phyloP scores from a whole-genome alignment of 2,888 invertebrate genomes.

The Helleia helle region DNA sequence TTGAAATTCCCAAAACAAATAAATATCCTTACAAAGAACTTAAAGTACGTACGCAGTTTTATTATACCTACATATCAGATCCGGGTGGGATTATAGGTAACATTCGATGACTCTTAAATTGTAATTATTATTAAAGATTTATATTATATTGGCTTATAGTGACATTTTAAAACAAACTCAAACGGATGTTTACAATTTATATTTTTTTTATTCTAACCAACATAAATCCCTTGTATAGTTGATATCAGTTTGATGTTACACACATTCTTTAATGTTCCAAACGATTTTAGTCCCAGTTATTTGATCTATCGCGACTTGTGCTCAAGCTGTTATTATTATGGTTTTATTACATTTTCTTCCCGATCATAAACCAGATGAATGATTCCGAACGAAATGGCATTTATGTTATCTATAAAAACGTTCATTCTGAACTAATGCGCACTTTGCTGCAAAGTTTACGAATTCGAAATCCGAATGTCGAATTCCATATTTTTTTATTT shows the following conservation, averaged over 20 bases:
- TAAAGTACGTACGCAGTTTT: too few species aligned
- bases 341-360: constrained; percentile 48
- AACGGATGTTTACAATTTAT: constrained; percentile 1
- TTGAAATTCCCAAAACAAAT: too few species aligned
- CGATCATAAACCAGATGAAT: constrained; percentile 38
- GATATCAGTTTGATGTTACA: constrained; percentile 8
- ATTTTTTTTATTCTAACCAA: background rate
- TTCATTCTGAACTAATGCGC: background rate
- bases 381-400: constrained; percentile 31
- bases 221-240: constrained; percentile 9
- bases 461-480: background rate
- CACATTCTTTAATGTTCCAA: constrained; percentile 8
- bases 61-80: background rate
- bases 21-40: too few species aligned
- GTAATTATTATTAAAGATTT: background rate
- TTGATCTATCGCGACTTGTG: constrained; percentile 11
- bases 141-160: background rate
- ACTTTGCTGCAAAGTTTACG: background rate
- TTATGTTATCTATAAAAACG: constrained; percentile 20
- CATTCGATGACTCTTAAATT: background rate
- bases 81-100: constrained; percentile 4
- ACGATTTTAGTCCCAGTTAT: constrained; percentile 12
- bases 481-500: too few species aligned
- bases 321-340: constrained; percentile 26
- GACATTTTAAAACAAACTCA: background rate